Conservation (phyloP, 2,797 vertebrate species). For the Bufotes viridis region DNA sequence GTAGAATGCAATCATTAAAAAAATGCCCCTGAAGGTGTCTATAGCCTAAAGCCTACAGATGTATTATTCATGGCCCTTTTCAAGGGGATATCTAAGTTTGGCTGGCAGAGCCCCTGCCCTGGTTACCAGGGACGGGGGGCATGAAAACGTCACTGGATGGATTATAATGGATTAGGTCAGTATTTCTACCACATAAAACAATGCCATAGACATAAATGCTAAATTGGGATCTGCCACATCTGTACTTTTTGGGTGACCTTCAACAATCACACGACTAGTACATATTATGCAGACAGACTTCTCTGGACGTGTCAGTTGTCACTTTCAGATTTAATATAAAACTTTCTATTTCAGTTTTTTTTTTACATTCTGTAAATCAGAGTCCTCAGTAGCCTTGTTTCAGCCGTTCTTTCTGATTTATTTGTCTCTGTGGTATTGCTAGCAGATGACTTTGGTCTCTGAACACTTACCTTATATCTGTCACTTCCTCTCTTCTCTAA, state of each 20-base stretch:
- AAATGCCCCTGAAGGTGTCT: no score
- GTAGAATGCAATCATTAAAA: no score
- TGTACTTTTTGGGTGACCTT: constrained; percentile 6
- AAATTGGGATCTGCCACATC: no score
- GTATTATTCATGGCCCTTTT: background rate
- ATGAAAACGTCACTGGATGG: background rate
- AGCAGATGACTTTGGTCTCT: constrained; percentile 26
- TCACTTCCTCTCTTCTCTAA: constrained; percentile 19
- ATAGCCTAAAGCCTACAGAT: background rate
- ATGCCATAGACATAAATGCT: background rate
- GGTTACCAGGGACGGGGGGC: background rate
- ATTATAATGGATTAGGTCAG: no score
- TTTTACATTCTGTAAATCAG: constrained; percentile 27
- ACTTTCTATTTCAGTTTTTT: constrained; percentile 36
- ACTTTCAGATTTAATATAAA: constrained; percentile 4
- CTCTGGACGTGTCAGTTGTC: background rate
- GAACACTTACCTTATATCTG: background rate
- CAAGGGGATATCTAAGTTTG: background rate
- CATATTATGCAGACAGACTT: background rate
- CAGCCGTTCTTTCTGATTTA: constrained; percentile 49
- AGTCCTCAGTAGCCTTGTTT: background rate
- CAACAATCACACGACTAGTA: background rate
- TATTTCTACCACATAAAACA: background rate
- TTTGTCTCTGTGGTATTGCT: constrained; percentile 14
- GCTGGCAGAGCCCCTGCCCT: background rate